These are phyloP conservation scores for Drosophila sulfurigaster DNA, from an alignment of 1,140 invertebrate genomes.

Conservation along the genomic window DNA sequence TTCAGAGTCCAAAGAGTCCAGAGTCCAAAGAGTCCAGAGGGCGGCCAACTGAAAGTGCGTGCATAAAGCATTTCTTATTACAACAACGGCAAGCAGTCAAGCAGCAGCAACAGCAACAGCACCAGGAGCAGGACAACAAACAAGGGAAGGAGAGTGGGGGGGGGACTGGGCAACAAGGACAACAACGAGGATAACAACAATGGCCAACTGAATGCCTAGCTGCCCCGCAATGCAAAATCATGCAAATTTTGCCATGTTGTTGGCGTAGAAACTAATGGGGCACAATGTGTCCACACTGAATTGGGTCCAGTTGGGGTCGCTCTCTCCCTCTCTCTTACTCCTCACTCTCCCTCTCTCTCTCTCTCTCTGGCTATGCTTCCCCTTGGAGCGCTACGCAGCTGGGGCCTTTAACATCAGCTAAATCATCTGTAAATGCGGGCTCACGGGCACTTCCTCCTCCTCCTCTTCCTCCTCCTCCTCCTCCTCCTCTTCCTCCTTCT, in stretches of 20 bases:
- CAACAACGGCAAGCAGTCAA: constrained; percentile 45
- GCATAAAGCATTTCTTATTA: constrained; percentile 80
- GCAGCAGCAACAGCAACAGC: constrained; percentile 49
- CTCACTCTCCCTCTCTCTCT: background rate
- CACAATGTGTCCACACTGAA: constrained; percentile 78
- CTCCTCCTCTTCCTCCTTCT: no score
- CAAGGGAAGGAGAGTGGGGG: background rate
- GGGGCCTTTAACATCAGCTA: constrained; percentile 81
- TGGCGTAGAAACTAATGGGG: constrained; percentile 77
- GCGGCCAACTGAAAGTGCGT: constrained; percentile 62
- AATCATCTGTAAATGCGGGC: constrained; percentile 83
- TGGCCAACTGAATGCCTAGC: constrained; percentile 10
- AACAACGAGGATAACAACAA: constrained; percentile 32
- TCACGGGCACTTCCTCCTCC: constrained; percentile 38
- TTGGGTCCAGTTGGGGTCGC: constrained; percentile 9
- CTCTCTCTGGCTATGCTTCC: background rate
- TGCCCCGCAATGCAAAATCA: constrained; percentile 57
- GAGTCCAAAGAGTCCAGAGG: background rate
- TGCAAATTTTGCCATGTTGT: constrained; percentile 73
- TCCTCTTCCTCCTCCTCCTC: background rate
- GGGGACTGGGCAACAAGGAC: background rate
- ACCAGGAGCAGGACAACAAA: constrained; percentile 34
- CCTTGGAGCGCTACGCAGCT: constrained; percentile 24
- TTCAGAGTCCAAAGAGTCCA: no score
- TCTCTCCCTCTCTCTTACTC: background rate